phyloP scores from a whole-genome alignment of 2,113 vertebrate species.

The Albula goreensis region DNA sequence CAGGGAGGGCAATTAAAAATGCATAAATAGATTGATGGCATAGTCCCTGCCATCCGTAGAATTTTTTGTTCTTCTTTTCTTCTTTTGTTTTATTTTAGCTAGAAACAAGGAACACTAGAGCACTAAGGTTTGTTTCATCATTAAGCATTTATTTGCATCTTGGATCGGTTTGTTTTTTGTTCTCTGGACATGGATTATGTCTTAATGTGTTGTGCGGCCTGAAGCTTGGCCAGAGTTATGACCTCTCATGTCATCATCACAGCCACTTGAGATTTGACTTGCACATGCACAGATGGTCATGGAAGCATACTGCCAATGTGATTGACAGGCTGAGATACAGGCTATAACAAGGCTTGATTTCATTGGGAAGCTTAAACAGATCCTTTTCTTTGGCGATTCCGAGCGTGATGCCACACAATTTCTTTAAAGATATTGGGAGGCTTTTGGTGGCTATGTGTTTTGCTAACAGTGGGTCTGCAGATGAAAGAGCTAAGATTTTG shows the following conservation, averaged over 20 bases:
- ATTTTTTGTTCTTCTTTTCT: not conserved
- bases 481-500: slow-evolving; percentile 21
- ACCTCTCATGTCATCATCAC: slow-evolving; percentile 32
- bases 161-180: slow-evolving; percentile 47
- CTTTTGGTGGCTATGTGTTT: not conserved
- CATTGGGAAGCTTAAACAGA: slow-evolving; percentile 21
- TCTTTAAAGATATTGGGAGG: slow-evolving; percentile 29
- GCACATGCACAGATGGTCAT: slow-evolving; percentile 7
- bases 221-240: slow-evolving; percentile 27
- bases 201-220: slow-evolving; percentile 35
- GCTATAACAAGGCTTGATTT: slow-evolving; percentile 11
- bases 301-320: slow-evolving; percentile 10
- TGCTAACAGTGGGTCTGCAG: slow-evolving; percentile 24
- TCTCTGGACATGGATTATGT: slow-evolving; percentile 37
- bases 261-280: slow-evolving; percentile 30
- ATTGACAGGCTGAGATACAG: slow-evolving; percentile 31
- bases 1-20: slow-evolving; percentile 30
- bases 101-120: slow-evolving; percentile 6
- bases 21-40: slow-evolving; percentile 28
- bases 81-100: slow-evolving; percentile 28
- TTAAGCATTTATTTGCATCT: slow-evolving; percentile 50
- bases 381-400: slow-evolving; percentile 29
- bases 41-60: not conserved
- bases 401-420: slow-evolving; percentile 28
- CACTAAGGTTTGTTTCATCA: slow-evolving; percentile 19